Conservation (phyloP, 2,113 vertebrate genomes). For the Jacana jacana region DNA sequence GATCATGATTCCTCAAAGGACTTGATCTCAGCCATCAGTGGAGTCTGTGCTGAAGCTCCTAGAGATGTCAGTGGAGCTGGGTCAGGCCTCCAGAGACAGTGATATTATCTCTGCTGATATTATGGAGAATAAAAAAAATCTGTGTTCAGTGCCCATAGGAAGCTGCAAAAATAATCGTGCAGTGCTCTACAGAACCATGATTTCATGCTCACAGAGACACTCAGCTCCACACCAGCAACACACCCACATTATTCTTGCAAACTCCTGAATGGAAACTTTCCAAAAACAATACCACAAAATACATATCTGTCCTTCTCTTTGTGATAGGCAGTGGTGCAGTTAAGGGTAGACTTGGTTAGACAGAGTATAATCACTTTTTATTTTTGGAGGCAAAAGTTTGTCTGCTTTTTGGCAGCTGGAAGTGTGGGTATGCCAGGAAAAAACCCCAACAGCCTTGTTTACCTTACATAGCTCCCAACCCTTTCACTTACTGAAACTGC, state of each 20-base stretch:
- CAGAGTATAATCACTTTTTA: conserved; percentile 76
- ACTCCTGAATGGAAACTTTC: conserved; percentile 54
- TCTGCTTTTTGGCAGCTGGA: conserved; percentile 62
- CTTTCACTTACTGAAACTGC: conserved; percentile 55
- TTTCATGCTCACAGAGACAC: not conserved
- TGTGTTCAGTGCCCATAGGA: not conserved
- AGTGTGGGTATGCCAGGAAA: conserved; percentile 29
- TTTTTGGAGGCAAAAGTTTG: conserved; percentile 70
- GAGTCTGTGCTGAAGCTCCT: not conserved
- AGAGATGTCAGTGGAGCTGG: not conserved
- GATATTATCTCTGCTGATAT: not conserved
- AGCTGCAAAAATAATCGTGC: not conserved
- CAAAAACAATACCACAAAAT: conserved; percentile 72
- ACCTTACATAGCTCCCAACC: conserved; percentile 40
- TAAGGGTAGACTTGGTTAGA: conserved; percentile 64
- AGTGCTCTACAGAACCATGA: not conserved
- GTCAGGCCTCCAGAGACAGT: not conserved
- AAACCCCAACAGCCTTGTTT: conserved; percentile 1
- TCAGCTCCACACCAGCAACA: not conserved
- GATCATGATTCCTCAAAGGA: not conserved
- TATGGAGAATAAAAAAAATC: not conserved
- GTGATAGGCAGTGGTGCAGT: conserved; percentile 50
- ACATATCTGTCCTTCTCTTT: conserved; percentile 22
- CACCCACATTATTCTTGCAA: conserved; percentile 36
- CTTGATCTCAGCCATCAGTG: not conserved